These are phyloP conservation scores for Urocyon cinereoargenteus DNA, from an alignment of 2,797 vertebrate species.

Conservation along the genomic window DNA sequence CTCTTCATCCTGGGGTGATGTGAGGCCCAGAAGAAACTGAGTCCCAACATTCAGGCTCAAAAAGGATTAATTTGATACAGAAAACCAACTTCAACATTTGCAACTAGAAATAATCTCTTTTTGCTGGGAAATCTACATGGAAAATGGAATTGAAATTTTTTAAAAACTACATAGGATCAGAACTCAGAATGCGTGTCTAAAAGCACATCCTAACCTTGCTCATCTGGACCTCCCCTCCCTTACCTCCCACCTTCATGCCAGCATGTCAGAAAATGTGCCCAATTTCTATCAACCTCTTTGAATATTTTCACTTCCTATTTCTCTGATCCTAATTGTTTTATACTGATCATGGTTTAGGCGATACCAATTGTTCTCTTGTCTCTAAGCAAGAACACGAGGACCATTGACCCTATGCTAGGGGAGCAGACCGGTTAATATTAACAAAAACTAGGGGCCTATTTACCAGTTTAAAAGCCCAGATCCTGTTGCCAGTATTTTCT, in stretches of 20 bases:
- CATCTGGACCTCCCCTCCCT: not conserved
- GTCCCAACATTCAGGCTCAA: not conserved
- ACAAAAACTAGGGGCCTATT: not conserved
- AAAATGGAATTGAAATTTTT: not conserved
- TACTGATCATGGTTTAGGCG: not conserved
- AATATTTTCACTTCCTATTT: not conserved
- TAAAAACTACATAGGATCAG: not conserved
- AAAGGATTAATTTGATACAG: not conserved
- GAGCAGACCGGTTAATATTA: not conserved
- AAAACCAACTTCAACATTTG: not conserved
- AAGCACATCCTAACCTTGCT: not conserved
- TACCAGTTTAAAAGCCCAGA: not conserved
- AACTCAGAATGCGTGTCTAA: not conserved
- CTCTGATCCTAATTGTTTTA: not conserved
- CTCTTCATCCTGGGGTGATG: not conserved
- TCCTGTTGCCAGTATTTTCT: not conserved
- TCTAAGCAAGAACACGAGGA: not conserved
- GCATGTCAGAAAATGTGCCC: not conserved
- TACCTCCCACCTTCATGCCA: not conserved
- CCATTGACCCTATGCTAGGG: not conserved
- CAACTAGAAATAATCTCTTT: not conserved
- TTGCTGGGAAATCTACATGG: not conserved
- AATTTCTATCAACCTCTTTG: not conserved
- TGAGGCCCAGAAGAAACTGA: not conserved
- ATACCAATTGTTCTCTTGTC: not conserved